Base-by-base conservation (phyloP, 2,888 invertebrate species). In the Leptogaster cylindrica region DNA sequence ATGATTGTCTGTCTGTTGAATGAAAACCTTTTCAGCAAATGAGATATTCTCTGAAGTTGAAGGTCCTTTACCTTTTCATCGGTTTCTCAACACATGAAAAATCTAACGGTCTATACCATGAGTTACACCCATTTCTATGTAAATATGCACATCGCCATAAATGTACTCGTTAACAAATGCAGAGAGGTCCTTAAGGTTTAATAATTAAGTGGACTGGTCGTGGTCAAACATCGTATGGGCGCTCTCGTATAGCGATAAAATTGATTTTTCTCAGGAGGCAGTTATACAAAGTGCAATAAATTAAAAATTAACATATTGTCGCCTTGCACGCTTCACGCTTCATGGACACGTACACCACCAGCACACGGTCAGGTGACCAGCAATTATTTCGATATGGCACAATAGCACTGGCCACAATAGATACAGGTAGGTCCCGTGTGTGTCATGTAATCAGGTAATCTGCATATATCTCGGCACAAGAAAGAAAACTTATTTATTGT, bases 271-370 rank as follows among this genome's bases (percentile, higher is more conserved):
- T 14, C 10, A 14, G 36, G 14, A 36, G 36, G 36, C 10, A 36
- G 36, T 36, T 36, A 36, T 3, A 7, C 36, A 4, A n/a, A 10
- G n/a, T 7, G 14, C 36, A n/a, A 36, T 36, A 36, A 10, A 36
- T 36, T 36, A 12, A 36, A 48, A 64, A 64, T 64, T 46, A 48
- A 28, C 64, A 64, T 64, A 64, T 64, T 46, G 48, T 46, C 44
- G 64, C 48, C 48, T 46, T 64, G 64, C 64, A 28, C 48, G 64
- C 46, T 48, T 48, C 48, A 18, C 28, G 33, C 10, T 39, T 58
- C 36, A n/a, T 36, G 36, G 36, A 14, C 36, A 10, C 36, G 36
- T 36, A 36, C 10, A 36, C 10, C 12, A 4, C 36, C 36, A 36
- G n/a, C n/a, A n/a, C n/a, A n/a, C n/a, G n/a, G 10, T 36, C 36